Evolutionary conservation across 2,113 vertebrate genomes (phyloP), one percentile per base, ranked within the genome.

Genomic region (Hassar affinis): DNA sequence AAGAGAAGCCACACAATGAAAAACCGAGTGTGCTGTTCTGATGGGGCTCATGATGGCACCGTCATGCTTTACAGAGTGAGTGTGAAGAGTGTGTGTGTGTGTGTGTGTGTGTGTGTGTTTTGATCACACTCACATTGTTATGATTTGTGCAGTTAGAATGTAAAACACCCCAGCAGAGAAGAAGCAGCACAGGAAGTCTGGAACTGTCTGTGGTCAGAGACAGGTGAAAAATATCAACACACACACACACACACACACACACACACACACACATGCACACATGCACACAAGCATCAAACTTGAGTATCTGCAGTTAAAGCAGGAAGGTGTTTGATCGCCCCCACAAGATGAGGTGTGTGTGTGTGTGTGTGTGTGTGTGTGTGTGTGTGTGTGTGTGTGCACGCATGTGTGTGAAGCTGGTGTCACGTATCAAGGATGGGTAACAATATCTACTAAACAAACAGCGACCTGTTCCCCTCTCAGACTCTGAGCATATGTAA

Each of bases 401-500:
- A n/a, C n/a, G n/a, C n/a, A n/a, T n/a, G n/a, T 33, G 25, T 78
- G 71, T 68, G 79, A 38, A 45, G 82, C 82, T 82, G 81, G 77
- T 83, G 74, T 80, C 59, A 69, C 12, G 12, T 33, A 76, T 72
- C 77, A 22, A 62, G 84, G 30, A 33, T 22, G 22, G 59, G 84
- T 85, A 87, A 87, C 51, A 25, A 25, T 78, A 80, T 69, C 72
- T 61, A 83, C 84, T 83, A 87, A 87, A 87, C 86, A 79, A 85
- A 83, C 81, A 85, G 61, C 52, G 35, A 80, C 80, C 83, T 82
- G 80, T 66, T 78, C 77, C 66, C 86, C 62, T 83, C 71, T n/a
- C 81, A 84, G 89, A 83, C 80, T 90, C 87, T 86, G 75, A 85
- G 74, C 33, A 52, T 82, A 47, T 88, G 85, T 88, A 86, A 84